A percentile compares a stretch with the other conserved stretches of the same genome.
phyloP scores from a whole-genome alignment of 2,888 invertebrate genomes.

The Lasioglossum oenotherae region DNA sequence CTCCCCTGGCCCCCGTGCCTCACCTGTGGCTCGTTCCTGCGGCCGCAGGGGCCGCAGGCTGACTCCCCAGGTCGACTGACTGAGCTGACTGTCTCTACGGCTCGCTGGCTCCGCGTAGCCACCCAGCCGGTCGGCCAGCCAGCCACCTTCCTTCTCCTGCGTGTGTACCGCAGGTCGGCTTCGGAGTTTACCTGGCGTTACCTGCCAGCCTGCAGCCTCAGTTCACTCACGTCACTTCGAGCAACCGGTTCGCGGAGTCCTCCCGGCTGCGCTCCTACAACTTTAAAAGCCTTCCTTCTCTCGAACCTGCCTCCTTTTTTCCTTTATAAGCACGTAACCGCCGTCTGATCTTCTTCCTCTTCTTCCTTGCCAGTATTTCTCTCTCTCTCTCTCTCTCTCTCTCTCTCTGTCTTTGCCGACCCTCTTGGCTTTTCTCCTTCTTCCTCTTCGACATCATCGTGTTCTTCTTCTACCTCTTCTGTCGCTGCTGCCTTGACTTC shows the following conservation, averaged over 20 bases:
- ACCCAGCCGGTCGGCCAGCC: conserved; percentile 69
- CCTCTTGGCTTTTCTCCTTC: conserved; percentile 19
- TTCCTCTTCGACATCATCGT: conserved; percentile 5
- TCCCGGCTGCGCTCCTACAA: conserved; percentile 65
- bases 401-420: background rate
- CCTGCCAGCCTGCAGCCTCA: conserved; percentile 82
- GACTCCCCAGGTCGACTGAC: conserved; percentile 73
- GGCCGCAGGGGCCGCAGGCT: conserved; percentile 72
- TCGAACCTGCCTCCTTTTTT: conserved; percentile 48
- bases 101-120: conserved; percentile 74
- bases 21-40: conserved; percentile 68
- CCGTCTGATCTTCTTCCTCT: conserved; percentile 31
- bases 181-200: conserved; percentile 83
- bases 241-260: conserved; percentile 82
- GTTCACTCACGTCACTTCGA: conserved; percentile 84
- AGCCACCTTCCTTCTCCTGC: conserved; percentile 68
- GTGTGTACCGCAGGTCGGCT: conserved; percentile 75
- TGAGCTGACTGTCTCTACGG: conserved; percentile 78
- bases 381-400: background rate
- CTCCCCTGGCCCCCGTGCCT: conserved; percentile 52
- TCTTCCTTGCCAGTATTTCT: background rate
- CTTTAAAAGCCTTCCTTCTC: conserved; percentile 67
- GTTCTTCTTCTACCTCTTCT: background rate
- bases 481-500: background rate
- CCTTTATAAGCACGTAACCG: conserved; percentile 50